Conservation (phyloP, 2,797 vertebrate genomes). For the Ctenochaetus hawaiiensis region DNA sequence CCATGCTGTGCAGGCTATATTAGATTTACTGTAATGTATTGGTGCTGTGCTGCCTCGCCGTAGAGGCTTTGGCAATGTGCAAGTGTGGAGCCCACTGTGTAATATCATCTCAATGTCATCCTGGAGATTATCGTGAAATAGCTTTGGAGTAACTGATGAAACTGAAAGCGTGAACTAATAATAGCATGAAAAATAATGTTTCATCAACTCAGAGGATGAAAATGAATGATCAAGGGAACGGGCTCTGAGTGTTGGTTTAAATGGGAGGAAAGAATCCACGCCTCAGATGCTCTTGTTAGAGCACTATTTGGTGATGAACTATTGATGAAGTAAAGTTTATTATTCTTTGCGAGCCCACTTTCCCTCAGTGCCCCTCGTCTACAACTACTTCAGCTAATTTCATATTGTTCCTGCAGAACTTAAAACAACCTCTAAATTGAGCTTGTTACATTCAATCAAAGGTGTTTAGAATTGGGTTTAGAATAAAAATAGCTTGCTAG, state of each 20-base stretch:
- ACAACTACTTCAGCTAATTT: slow-evolving; percentile 5
- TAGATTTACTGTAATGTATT: slow-evolving; percentile 65
- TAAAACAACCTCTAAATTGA: slow-evolving; percentile 23
- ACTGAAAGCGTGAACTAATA: slow-evolving; percentile 71
- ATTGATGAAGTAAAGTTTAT: slow-evolving; percentile 4
- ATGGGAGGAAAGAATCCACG: not conserved
- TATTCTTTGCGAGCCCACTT: slow-evolving; percentile 33
- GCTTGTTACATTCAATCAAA: slow-evolving; percentile 58
- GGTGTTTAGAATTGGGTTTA: slow-evolving; percentile 42
- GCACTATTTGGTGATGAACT: slow-evolving; percentile 24
- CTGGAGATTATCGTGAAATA: slow-evolving; percentile 69
- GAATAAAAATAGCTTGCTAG: slow-evolving; percentile 18
- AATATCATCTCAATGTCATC: slow-evolving; percentile 77
- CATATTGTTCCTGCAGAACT: slow-evolving; percentile 23
- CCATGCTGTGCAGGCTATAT: slow-evolving; percentile 58
- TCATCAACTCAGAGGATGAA: slow-evolving; percentile 58
- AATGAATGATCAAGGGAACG: slow-evolving; percentile 62
- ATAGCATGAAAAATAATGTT: slow-evolving; percentile 71
- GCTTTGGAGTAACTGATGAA: slow-evolving; percentile 68
- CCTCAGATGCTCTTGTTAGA: slow-evolving; percentile 23
- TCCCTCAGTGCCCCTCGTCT: not conserved
- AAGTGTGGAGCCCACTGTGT: slow-evolving; percentile 45
- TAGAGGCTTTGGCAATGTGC: slow-evolving; percentile 44
- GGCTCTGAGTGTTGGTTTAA: slow-evolving; percentile 42
- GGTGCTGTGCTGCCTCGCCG: slow-evolving; percentile 38